Base-by-base conservation (phyloP, 2,888 invertebrate species). In the Lamellibrachia satsuma region DNA sequence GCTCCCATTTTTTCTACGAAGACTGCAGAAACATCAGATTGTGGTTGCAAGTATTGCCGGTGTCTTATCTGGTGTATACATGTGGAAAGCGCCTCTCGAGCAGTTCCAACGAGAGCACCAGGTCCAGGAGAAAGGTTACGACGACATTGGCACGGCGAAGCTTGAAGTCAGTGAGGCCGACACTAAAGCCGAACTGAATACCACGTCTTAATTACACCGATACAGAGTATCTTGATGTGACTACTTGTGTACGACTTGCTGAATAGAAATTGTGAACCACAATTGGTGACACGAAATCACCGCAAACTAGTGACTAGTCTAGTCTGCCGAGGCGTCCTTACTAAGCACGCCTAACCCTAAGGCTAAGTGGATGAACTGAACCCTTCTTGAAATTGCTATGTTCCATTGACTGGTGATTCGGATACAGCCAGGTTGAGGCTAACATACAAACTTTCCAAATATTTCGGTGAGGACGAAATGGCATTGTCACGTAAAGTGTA, bases 1-100 rank as follows among this genome's bases (percentile, higher is more conserved):
- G 75, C 22, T 75, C 75, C 75, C 75, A 75, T 75, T 75, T 75
- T 75, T 75, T 75, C 11, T 75, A 75, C 75, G 75, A 22, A 75
- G 75, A 75, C 75, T 75, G 75, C 75, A 75, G 75, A 75, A 75
- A 75, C 75, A 75, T 22, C 75, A 75, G 75, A 75, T 75, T 75
- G 75, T 75, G 75, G 75, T 75, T 75, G 75, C 75, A n/a, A 75
- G 11, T 75, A 15, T 75, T 75, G 75, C n/a, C 75, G 75, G 75
- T 15, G 75, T 75, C 22, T 75, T 75, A n/a, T 75, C 75, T 75
- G 75, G 75, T 11, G 75, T 75, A 15, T 75, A 75, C 75, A 75
- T 75, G 75, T 75, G 75, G 75, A 75, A 75, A 75, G 22, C 75
- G 75, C 75, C 75, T 75, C 75, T 75, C 22, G 75, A 75, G n/a